Evolutionary conservation across 2,888 invertebrate genomes (phyloP), one percentile per base, ranked within the genome.

Genomic region (Agrochola macilenta): DNA sequence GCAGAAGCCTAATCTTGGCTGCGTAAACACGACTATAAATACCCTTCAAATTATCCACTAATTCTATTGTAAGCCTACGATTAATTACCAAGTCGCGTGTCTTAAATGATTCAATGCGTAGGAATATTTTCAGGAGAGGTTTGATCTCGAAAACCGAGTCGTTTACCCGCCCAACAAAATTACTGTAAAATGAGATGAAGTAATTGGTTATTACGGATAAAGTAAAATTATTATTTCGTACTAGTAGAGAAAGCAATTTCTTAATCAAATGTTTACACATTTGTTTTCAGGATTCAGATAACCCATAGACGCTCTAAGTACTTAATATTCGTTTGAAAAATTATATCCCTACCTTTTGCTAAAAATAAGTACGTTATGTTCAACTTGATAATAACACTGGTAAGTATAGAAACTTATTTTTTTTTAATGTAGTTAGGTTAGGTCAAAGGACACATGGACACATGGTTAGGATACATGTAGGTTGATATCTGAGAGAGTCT

Each of bases 41-140:
- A 79, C 3, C 60, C 17, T 14, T 58, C 35, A 20, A 71, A 79
- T 66, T 54, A 69, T 54, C n/a, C 35, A 58, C 26, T 68, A 30
- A 64, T 14, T 39, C 26, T 46, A 63, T 54, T 49, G 12, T 68
- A 66, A 52, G 30, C 43, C 43, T 20, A n/a, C 30, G 17, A 49
- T 61, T 61, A 74, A 65, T 79, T 54, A 79, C 5, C 39, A 54
- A 14, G 46, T 20, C 30, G 23, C 58, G 30, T 58, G 30, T 30
- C 58, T 58, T 63, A 35, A 66, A n/a, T 54, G 26, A n/a, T 30
- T 5, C 23, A 39, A 57, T 43, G 64, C 66, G 54, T 75, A 60
- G 58, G 65, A 57, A 57, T 63, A 74, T 49, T 64, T 35, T 57
- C 14, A 60, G 17, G 12, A 17, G 46, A 64, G 1, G 14, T n/a